Evolutionary conservation across 2,113 vertebrate species (phyloP).

Genomic region (Hemiscyllium ocellatum): DNA sequence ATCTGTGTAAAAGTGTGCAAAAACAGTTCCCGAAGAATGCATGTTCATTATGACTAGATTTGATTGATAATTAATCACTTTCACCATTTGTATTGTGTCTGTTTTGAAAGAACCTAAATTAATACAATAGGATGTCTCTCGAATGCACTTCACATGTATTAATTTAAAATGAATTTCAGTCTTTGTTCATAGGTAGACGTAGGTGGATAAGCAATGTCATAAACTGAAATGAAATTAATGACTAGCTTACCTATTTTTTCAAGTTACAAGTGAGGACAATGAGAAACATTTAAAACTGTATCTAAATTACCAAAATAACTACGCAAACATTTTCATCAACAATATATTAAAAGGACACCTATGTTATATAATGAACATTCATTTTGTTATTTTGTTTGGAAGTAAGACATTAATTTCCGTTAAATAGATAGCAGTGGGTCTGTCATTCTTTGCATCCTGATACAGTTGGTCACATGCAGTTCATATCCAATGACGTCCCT

Average conservation of each 20-base stretch:
- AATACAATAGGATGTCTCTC: not conserved
- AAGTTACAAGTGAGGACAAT: not conserved
- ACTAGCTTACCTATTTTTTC: not conserved
- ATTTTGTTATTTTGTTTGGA: not conserved
- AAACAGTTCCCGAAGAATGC: not conserved
- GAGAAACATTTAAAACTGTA: not conserved
- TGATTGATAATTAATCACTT: not conserved
- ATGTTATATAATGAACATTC: not conserved
- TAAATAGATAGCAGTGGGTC: not conserved
- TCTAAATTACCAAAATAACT: not conserved
- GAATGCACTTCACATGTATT: not conserved
- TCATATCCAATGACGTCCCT: not conserved
- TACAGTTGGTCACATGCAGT: not conserved
- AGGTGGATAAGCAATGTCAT: not conserved
- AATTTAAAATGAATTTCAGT: not conserved
- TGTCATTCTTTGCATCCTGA: not conserved
- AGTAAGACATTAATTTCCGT: not conserved
- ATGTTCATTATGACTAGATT: not conserved
- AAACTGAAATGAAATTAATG: not conserved
- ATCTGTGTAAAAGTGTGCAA: not conserved
- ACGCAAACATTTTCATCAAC: not conserved
- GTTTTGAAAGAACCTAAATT: not conserved
- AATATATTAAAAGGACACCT: not conserved
- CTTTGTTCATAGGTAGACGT: not conserved
- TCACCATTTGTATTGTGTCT: too few species aligned